phyloP scores from a whole-genome alignment of 2,113 vertebrate species.

The Epinephelus lanceolatus region DNA sequence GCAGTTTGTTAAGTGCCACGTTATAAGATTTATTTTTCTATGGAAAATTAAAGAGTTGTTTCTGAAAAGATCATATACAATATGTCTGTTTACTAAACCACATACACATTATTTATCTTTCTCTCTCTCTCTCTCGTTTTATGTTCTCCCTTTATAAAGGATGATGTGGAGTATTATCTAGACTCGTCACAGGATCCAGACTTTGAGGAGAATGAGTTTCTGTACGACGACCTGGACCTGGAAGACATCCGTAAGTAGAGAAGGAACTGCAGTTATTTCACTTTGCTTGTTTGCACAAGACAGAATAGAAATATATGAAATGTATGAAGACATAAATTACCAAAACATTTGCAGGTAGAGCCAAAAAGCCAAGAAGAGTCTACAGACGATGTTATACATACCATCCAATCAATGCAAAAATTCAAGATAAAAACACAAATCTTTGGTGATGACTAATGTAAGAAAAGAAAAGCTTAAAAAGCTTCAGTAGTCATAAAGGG shows the following conservation, averaged over 20 bases:
- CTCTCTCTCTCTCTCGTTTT: background rate
- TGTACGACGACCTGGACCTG: slow-evolving; percentile 92
- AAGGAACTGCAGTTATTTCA: background rate
- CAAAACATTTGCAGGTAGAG: background rate
- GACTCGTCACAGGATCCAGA: slow-evolving; percentile 94
- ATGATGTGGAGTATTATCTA: slow-evolving; percentile 92
- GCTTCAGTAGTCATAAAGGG: too few species aligned
- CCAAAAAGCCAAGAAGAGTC: background rate
- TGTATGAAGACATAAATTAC: background rate
- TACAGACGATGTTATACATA: background rate
- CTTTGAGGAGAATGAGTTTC: slow-evolving; percentile 94
- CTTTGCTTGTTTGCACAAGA: too few species aligned
- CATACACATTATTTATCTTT: background rate
- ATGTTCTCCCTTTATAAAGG: slow-evolving; percentile 49
- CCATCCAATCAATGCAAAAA: too few species aligned
- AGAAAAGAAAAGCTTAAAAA: too few species aligned
- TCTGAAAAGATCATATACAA: background rate
- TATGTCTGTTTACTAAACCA: background rate
- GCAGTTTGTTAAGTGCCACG: background rate
- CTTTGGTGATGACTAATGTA: too few species aligned
- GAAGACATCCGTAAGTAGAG: slow-evolving; percentile 90
- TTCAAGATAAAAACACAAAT: too few species aligned
- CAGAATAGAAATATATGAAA: too few species aligned
- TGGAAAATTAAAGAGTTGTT: background rate
- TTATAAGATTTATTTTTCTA: background rate